These are phyloP conservation scores for Sander lucioperca DNA, from an alignment of 2,113 vertebrate genomes.

Conservation along the genomic window DNA sequence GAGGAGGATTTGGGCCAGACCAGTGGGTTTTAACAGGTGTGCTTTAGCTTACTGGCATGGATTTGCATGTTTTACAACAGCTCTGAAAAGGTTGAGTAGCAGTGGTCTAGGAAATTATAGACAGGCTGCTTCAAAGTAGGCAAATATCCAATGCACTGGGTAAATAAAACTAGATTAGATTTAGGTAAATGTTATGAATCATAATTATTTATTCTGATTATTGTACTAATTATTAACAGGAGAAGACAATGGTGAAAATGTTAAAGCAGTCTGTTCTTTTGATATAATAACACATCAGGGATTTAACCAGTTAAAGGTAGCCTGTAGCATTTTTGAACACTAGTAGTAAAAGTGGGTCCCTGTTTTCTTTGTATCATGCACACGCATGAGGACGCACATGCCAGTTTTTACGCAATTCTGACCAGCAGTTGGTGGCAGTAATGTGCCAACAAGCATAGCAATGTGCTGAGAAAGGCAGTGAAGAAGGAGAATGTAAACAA, in stretches of 20 bases:
- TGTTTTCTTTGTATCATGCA: neutral
- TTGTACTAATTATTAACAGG: neutral
- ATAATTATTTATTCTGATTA: neutral
- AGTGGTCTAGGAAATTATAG: neutral
- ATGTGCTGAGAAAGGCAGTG: neutral
- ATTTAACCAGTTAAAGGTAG: neutral
- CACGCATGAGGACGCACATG: neutral
- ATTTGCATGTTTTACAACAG: constrained; percentile 43
- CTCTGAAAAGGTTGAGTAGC: constrained; percentile 26
- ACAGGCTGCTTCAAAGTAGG: neutral
- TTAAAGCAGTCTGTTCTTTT: neutral
- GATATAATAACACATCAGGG: neutral
- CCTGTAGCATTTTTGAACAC: neutral
- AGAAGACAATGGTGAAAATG: neutral
- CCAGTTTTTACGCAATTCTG: neutral
- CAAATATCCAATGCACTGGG: neutral
- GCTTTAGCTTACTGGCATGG: constrained; percentile 12
- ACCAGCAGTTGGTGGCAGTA: neutral
- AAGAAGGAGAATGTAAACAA: neutral
- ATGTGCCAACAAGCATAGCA: neutral
- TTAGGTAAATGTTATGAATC: neutral
- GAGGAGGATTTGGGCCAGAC: constrained; percentile 28
- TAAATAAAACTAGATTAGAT: constrained; percentile 7
- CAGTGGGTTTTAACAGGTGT: constrained; percentile 46
- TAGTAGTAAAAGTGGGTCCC: neutral